Evolutionary conservation across 2,888 invertebrate species (phyloP), one percentile per base, ranked within the genome.

Genomic region (Phalera bucephala): DNA sequence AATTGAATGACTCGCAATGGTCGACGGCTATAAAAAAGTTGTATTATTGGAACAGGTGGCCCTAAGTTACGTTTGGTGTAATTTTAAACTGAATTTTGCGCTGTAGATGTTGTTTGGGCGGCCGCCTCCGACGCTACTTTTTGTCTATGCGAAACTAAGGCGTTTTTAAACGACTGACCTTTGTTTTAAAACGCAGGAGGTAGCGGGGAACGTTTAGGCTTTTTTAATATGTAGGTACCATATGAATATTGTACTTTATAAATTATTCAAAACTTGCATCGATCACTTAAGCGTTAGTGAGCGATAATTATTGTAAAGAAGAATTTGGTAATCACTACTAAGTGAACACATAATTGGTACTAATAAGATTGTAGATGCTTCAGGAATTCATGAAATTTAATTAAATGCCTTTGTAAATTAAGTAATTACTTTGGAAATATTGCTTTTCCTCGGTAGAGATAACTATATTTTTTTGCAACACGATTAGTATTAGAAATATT

Each of bases 131-230:
- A 48, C 51, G 33, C 46, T 53, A 64, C 57, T 69, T 75, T 75
- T 73, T 69, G 67, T 71, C 56, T 54, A 38, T 52, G 50, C 34
- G 19, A 40, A 56, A 56, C 66, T 72, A 65, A 75, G 72, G 64
- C 57, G 65, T 69, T 72, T 79, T 76, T 75, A 66, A 79, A 71
- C 60, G 60, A 62, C 52, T 56, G 36, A 36, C 31, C 33, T 43
- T 11, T 20, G 43, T 21, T n/a, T 5, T 22, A 53, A 57, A 48
- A 4, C 3, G 45, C 2, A 14, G 38, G 34, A 35, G 29, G 3
- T 17, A 34, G 53, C 42, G 48, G 23, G 2, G 14, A 19, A 7
- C n/a, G n/a, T n/a, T n/a, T n/a, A n/a, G n/a, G n/a, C n/a, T n/a
- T n/a, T n/a, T n/a, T n/a, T n/a, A n/a, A n/a, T n/a, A n/a, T n/a